Percentiles rank a stretch among this genome's conserved stretches.
phyloP scores from a whole-genome alignment of 2,113 vertebrate species.

The Caretta caretta region DNA sequence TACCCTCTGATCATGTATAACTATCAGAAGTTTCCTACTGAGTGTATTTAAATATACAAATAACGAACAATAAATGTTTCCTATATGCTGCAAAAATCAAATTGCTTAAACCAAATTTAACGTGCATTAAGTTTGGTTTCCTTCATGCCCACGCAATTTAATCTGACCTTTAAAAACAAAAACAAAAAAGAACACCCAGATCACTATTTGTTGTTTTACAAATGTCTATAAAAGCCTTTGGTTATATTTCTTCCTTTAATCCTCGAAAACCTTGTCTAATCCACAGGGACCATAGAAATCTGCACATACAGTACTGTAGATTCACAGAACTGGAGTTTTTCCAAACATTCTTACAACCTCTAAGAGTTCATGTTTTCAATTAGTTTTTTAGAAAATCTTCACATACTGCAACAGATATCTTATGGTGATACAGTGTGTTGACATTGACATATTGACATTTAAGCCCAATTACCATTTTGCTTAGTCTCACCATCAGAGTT shows the following conservation, averaged over 20 bases:
- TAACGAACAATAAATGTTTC: not conserved
- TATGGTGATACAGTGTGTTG: not conserved
- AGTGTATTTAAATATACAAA: not conserved
- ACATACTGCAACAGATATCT: not conserved
- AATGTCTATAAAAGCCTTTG: slow-evolving; percentile 9
- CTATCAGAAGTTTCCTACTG: not conserved
- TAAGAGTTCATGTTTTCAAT: not conserved
- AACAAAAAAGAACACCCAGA: not conserved
- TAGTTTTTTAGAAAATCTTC: not conserved
- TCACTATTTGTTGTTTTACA: not conserved
- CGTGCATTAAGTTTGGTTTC: not conserved
- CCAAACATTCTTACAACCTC: not conserved
- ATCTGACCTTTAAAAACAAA: not conserved
- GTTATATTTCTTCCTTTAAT: not conserved
- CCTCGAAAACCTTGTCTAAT: not conserved
- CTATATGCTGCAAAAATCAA: not conserved
- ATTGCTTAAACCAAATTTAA: not conserved
- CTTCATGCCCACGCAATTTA: not conserved
- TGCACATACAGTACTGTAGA: not conserved
- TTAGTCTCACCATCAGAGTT: not conserved
- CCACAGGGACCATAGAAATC: not conserved
- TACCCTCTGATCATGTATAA: not conserved
- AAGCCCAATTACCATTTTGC: not conserved
- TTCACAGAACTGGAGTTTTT: not conserved
- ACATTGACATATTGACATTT: not conserved